phyloP scores from a whole-genome alignment of 2,888 invertebrate species.

The Blera fallax region DNA sequence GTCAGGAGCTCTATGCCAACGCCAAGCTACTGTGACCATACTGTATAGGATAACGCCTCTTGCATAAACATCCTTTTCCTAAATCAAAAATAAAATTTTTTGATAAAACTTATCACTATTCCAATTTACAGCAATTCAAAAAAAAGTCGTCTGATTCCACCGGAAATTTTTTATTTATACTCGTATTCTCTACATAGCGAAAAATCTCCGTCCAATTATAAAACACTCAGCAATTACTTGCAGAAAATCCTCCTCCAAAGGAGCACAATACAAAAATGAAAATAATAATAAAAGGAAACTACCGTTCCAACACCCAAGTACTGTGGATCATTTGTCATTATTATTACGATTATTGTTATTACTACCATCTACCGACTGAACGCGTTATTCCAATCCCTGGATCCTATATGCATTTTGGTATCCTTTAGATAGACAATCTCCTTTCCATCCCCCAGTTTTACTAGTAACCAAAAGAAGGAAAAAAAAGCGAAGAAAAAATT shows the following conservation, averaged over 20 bases:
- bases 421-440: slow-evolving; percentile 43
- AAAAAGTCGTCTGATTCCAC: neutral
- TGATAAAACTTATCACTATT: slow-evolving; percentile 8
- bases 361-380: slow-evolving; percentile 58
- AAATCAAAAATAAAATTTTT: no score
- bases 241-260: slow-evolving; percentile 48
- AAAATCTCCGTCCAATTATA: slow-evolving; percentile 62
- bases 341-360: slow-evolving; percentile 72
- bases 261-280: slow-evolving; percentile 54
- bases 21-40: no score
- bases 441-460: neutral
- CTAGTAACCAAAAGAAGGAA: neutral
- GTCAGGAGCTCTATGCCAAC: no score
- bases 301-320: slow-evolving; percentile 57
- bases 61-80: no score
- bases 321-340: slow-evolving; percentile 70
- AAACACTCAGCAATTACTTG: slow-evolving; percentile 69
- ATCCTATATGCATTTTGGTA: slow-evolving; percentile 55
- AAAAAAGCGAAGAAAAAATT: slow-evolving; percentile 18
- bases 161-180: slow-evolving; percentile 29
- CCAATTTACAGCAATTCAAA: neutral
- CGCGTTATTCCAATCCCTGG: slow-evolving; percentile 60
- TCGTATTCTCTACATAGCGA: slow-evolving; percentile 37
- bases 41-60: no score
- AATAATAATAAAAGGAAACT: slow-evolving; percentile 68